These are phyloP conservation scores for Adoxophyes honmai DNA, from an alignment of 1,140 invertebrate species.

Conservation along the genomic window DNA sequence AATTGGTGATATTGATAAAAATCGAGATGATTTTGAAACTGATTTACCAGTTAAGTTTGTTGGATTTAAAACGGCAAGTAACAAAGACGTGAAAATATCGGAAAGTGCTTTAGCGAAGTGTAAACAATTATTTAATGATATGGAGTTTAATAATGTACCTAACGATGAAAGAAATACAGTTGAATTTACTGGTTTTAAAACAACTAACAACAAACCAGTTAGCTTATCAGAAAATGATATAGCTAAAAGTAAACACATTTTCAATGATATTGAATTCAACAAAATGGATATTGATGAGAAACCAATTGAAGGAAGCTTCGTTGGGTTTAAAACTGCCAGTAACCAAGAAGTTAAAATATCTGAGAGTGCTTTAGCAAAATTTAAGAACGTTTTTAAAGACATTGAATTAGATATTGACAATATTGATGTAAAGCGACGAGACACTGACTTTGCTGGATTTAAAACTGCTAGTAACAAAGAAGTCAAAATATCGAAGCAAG, in stretches of 20 bases:
- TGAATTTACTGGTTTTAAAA: conserved; percentile 34
- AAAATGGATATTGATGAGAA: background rate
- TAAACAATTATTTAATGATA: conserved; percentile 23
- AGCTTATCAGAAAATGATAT: conserved; percentile 48
- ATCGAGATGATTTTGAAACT: background rate
- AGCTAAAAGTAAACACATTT: conserved; percentile 33
- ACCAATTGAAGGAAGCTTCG: too few relatives aligned
- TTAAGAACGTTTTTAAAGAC: too few relatives aligned
- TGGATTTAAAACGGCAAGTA: conserved; percentile 41
- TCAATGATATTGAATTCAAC: conserved; percentile 27
- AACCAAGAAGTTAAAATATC: too few relatives aligned
- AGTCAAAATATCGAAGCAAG: conserved; percentile 39
- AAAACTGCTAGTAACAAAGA: conserved; percentile 34
- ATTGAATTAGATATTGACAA: too few relatives aligned
- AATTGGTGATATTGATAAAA: background rate
- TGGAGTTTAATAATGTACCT: background rate
- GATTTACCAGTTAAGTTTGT: background rate
- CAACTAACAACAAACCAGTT: conserved; percentile 42
- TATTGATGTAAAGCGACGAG: background rate
- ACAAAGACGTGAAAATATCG: conserved; percentile 48
- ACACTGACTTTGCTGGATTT: conserved; percentile 10
- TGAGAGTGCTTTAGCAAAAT: too few relatives aligned
- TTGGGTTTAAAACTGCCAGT: too few relatives aligned
- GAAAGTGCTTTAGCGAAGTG: conserved; percentile 41
- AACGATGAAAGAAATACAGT: background rate